Evolutionary conservation across 2,888 invertebrate species (phyloP).

Genomic region (Drosophila diplacantha): DNA sequence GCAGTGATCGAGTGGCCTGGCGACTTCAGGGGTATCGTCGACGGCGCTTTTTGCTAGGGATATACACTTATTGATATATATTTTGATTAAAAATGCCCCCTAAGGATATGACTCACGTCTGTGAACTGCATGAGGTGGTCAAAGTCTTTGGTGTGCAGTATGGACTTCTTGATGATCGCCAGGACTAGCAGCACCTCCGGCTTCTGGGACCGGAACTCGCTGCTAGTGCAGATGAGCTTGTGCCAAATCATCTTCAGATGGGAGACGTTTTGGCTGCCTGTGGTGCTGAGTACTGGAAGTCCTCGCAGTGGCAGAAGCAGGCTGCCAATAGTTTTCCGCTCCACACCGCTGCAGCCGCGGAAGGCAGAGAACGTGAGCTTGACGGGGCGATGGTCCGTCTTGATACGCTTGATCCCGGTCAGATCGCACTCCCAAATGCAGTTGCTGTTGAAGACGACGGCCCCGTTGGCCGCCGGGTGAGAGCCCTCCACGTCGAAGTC

Average conservation of each 20-base stretch:
- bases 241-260: constrained; percentile 81
- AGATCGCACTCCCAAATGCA: constrained; percentile 89
- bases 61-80: background rate
- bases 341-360: constrained; percentile 52
- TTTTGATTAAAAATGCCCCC: background rate
- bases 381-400: constrained; percentile 85
- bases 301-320: constrained; percentile 83
- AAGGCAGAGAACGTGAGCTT: constrained; percentile 82
- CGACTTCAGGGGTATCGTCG: constrained; percentile 49
- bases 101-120: constrained; percentile 16
- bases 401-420: constrained; percentile 83
- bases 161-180: constrained; percentile 80
- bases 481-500: constrained; percentile 84
- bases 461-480: constrained; percentile 79
- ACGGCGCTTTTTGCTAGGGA: constrained; percentile 51
- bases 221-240: constrained; percentile 80
- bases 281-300: constrained; percentile 82
- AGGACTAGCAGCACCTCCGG: constrained; percentile 82
- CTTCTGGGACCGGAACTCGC: constrained; percentile 80
- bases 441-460: constrained; percentile 84
- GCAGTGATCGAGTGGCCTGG: constrained; percentile 63
- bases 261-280: constrained; percentile 75
- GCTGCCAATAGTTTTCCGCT: constrained; percentile 82
- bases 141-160: constrained; percentile 65
- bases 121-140: constrained; percentile 55